Evolutionary conservation across 2,888 invertebrate species (phyloP).

Genomic region (Lasioglossum malachurum): DNA sequence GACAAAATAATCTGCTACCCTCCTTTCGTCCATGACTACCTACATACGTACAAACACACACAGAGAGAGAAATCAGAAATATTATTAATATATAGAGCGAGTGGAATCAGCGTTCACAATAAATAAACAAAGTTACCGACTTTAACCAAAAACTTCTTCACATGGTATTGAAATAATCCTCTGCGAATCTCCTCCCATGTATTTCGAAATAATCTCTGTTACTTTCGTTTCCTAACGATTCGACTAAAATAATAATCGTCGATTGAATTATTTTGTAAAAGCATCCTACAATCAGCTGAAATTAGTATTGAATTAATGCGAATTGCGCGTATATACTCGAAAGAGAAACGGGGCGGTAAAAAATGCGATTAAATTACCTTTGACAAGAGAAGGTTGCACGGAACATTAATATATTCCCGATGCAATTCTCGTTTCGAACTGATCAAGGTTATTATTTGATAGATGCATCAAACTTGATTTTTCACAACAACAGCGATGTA

Average conservation of each 20-base stretch:
- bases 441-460: conserved; percentile 52
- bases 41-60: not conserved
- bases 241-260: conserved; percentile 27
- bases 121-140: conserved; percentile 38
- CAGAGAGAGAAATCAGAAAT: conserved; percentile 5
- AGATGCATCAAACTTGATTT: conserved; percentile 28
- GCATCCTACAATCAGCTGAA: conserved; percentile 42
- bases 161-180: conserved; percentile 52
- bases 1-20: conserved; percentile 99
- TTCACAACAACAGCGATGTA: conserved; percentile 22
- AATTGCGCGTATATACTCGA: not conserved
- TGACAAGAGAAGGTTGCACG: conserved; percentile 11
- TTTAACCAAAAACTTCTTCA: conserved; percentile 47
- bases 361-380: conserved; percentile 27
- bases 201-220: conserved; percentile 29
- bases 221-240: conserved; percentile 16
- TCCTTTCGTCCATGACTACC: conserved; percentile 91
- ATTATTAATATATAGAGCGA: not conserved
- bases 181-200: conserved; percentile 30
- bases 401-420: conserved; percentile 25
- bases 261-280: conserved; percentile 29
- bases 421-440: conserved; percentile 30
- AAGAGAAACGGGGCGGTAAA: not conserved
- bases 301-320: conserved; percentile 14
- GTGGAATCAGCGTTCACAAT: not conserved